Evolutionary conservation across 1,140 invertebrate species (phyloP).

Genomic region (Bombus huntii): DNA sequence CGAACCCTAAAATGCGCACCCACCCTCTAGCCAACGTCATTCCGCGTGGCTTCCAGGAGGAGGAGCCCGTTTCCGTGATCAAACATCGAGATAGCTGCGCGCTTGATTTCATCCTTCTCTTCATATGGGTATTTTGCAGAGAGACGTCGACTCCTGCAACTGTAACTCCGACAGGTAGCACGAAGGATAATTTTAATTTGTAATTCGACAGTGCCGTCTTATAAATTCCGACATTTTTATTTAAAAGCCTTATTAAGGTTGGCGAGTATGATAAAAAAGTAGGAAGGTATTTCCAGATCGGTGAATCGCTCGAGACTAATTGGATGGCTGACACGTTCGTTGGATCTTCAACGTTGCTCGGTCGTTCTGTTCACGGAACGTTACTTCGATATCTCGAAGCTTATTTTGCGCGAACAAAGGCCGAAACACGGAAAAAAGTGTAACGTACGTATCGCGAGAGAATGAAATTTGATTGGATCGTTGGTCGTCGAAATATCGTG

Average conservation of each 20-base stretch:
- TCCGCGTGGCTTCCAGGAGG: slow-evolving; percentile 1
- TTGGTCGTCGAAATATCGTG: not conserved
- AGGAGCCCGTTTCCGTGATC: slow-evolving; percentile 39
- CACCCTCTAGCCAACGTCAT: slow-evolving; percentile 1
- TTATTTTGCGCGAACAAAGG: no score
- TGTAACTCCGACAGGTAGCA: no score
- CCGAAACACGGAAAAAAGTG: not conserved
- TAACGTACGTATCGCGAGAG: not conserved
- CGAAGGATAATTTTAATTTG: no score
- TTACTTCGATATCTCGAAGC: not conserved
- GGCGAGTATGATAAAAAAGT: not conserved
- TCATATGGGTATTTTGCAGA: not conserved
- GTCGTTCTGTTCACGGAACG: not conserved
- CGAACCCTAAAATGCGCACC: slow-evolving; percentile 7
- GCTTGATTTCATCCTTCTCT: slow-evolving; percentile 16
- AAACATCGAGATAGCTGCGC: slow-evolving; percentile 19
- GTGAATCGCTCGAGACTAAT: not conserved
- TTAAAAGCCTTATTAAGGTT: not conserved
- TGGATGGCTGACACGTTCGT: not conserved
- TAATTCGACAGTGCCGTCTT: no score
- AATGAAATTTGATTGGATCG: not conserved
- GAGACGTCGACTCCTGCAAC: no score
- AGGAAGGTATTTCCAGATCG: not conserved
- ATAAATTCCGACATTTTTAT: not conserved
- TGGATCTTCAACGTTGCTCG: not conserved